Base-by-base conservation (phyloP, 2,113 vertebrate species). In the Holacanthus passer region DNA sequence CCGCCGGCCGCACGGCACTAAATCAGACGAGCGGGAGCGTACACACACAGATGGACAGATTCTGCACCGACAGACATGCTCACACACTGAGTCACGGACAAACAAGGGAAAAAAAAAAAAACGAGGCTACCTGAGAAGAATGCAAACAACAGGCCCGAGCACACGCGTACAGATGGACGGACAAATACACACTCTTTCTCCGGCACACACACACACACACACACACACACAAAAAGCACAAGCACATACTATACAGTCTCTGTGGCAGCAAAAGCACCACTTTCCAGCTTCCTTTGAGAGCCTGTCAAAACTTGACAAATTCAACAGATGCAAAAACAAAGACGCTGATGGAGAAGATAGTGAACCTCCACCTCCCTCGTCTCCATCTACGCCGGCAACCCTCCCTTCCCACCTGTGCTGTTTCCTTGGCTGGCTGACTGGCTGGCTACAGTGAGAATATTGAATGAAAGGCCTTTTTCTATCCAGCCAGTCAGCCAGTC, bases 401-500 rank as follows among this genome's bases (percentile, higher is more conserved):
- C 75, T 47, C 77, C 53, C 78, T 69, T 74, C 65, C 86, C 88
- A 90, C 91, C 87, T 91, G 89, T 53, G 80, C 85, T 63, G 70
- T 71, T 83, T 82, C 84, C 82, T 56, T 72, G 83, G 77, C 84
- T 91, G 78, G 77, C 83, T 87, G 74, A 76, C 60, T 75, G 72
- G 79, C 79, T 78, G 81, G 89, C 92, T 95, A 94, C 94, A 95
- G 88, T 94, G 91, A 93, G 94, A 96, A 96, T 95, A 92, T 89
- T 62, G 87, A 94, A 96, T 95, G 93, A 95, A 95, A 95, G 87
- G 85, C 65, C 85, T 79, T 77, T n/a, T 86, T 91, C 88, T 82
- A 82, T 81, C 65, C 77, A 84, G 75, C 68, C 79, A 86, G 76
- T 27, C 87, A 86, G 63, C 31, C 69, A 77, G 85, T 47, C 85